These are phyloP conservation scores for Dendrocopos noguchii DNA, from an alignment of 2,113 vertebrate species.

Conservation along the genomic window DNA sequence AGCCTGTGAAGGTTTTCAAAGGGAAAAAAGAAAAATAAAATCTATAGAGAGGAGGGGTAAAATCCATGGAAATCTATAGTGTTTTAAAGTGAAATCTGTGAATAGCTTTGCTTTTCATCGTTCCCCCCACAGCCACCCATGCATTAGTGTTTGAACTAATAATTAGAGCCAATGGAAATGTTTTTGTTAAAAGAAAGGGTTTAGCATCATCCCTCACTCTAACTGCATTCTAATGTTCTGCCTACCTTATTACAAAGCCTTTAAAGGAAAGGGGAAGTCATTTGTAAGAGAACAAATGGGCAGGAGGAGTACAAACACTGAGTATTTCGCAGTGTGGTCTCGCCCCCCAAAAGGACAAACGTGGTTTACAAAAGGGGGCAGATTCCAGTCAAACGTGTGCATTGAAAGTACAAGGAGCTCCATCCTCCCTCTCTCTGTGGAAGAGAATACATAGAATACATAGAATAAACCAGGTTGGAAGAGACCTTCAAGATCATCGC, in stretches of 20 bases:
- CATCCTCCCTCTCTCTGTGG: neutral
- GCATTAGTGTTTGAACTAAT: conserved; percentile 41
- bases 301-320: neutral
- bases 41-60: conserved; percentile 46
- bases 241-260: conserved; percentile 42
- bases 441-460: no score
- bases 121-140: neutral
- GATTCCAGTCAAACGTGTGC: neutral
- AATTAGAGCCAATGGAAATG: conserved; percentile 66
- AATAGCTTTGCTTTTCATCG: conserved; percentile 52
- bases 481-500: no score
- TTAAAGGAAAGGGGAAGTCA: conserved; percentile 14
- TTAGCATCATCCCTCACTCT: conserved; percentile 18
- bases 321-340: neutral
- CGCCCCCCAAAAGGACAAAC: neutral
- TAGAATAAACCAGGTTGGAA: no score
- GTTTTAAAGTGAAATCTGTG: conserved; percentile 55
- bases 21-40: neutral
- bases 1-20: conserved; percentile 65
- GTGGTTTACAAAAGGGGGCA: neutral
- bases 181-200: conserved; percentile 23
- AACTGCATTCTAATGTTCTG: conserved; percentile 33
- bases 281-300: neutral
- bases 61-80: conserved; percentile 56
- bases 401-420: neutral